Evolutionary conservation across 2,113 vertebrate species (phyloP), one percentile per base, ranked within the genome.

Genomic region (Thomomys bottae): DNA sequence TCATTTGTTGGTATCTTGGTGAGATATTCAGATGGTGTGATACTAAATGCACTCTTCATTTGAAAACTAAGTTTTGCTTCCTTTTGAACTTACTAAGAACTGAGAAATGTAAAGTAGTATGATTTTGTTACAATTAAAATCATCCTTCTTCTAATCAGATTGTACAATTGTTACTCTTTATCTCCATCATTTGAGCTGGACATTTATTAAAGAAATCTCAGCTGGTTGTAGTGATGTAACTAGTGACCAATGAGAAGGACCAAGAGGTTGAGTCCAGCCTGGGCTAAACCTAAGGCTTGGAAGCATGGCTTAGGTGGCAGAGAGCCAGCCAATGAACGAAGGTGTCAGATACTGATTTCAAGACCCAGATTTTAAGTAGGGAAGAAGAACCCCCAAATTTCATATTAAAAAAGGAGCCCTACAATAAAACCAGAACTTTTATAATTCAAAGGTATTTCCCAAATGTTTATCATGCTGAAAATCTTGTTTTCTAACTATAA

Each of bases 391-490:
- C 57, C 10, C 17, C 38, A 4, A 14, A 63, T 32, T 34, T 67
- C 75, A 28, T 49, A 89, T 49, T 79, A 61, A 92, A 64, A 64
- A 76, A 71, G 23, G 40, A 83, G 54, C 3, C 61, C n/a, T 63
- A 30, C 5, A 73, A 64, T 42, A 49, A 73, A 88, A 61, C 17
- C n/a, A 78, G 24, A 68, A 23, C 70, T 36, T 85, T 88, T 32
- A 17, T 88, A 78, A 68, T 54, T 59, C 5, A 30, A 84, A 95
- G 94, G 34, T 92, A 36, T 84, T 45, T 88, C 34, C 42, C 87
- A 54, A 72, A 15, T 10, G 76, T 76, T 63, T 26, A 28, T 83
- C 61, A 76, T 72, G 24, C 21, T 66, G 0, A 83, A n/a, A 86
- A 71, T 5, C 26, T 72, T 87, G 30, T 57, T 88, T 91, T 68